Evolutionary conservation across 2,113 vertebrate species (phyloP).

Genomic region (Cynopterus brachyotis): DNA sequence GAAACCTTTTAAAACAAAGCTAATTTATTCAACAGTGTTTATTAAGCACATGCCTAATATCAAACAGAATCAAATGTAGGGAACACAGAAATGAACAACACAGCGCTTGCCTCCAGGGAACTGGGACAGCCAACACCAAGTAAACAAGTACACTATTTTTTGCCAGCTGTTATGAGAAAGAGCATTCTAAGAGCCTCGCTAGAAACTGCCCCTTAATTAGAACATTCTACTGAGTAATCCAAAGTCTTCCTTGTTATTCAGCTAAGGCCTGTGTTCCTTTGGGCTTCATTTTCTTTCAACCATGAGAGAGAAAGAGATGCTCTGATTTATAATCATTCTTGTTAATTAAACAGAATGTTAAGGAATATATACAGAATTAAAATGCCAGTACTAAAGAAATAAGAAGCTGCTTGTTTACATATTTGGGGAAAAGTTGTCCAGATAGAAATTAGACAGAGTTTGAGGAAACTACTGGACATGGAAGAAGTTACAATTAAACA

Average conservation of each 20-base stretch:
- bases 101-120: background rate
- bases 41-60: background rate
- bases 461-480: background rate
- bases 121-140: background rate
- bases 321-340: background rate
- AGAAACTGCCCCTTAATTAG: background rate
- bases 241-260: background rate
- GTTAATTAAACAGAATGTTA: background rate
- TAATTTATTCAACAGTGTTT: background rate
- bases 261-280: background rate
- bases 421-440: background rate
- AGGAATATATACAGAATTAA: background rate
- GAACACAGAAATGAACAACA: background rate
- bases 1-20: conserved; percentile 6
- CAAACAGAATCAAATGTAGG: background rate
- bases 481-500: background rate
- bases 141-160: background rate
- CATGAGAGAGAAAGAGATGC: background rate
- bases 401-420: background rate
- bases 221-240: background rate
- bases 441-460: background rate
- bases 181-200: background rate
- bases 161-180: background rate
- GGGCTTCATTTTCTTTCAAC: background rate
- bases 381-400: background rate